phyloP scores from a whole-genome alignment of 1,140 invertebrate species.

The Cydia fagiglandana region DNA sequence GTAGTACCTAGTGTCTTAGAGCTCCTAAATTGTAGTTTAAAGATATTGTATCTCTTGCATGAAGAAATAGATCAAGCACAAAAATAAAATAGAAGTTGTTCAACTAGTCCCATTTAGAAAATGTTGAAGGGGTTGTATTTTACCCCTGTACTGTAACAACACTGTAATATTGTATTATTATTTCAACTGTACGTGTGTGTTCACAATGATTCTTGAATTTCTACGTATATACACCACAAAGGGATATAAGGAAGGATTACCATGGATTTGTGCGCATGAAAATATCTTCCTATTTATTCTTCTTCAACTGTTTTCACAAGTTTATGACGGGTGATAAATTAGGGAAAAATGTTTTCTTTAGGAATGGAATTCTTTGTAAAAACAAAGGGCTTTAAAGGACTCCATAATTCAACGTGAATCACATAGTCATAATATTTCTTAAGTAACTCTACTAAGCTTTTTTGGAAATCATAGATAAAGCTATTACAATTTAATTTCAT shows the following conservation, averaged over 20 bases:
- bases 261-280: slow-evolving; percentile 48
- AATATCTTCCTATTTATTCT: slow-evolving; percentile 51
- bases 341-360: slow-evolving; percentile 33
- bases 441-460: too few species aligned
- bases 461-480: too few species aligned
- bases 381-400: slow-evolving; percentile 2
- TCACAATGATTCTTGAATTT: neutral
- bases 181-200: neutral
- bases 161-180: neutral
- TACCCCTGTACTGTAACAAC: too few species aligned
- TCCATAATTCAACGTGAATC: slow-evolving; percentile 5
- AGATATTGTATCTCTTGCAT: too few species aligned
- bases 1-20: too few species aligned
- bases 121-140: too few species aligned
- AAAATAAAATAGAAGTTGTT: too few species aligned
- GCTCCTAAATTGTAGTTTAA: too few species aligned
- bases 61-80: too few species aligned
- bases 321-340: slow-evolving; percentile 39
- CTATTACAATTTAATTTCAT: too few species aligned
- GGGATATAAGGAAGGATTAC: slow-evolving; percentile 51
- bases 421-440: neutral
- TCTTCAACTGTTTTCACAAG: slow-evolving; percentile 48
- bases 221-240: slow-evolving; percentile 30
- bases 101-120: too few species aligned
- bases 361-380: slow-evolving; percentile 28